Percentiles rank a stretch among this genome's conserved stretches.
These are phyloP conservation scores for Lycocerus yunnanus DNA, from an alignment of 2,888 invertebrate genomes.

Conservation along the genomic window DNA sequence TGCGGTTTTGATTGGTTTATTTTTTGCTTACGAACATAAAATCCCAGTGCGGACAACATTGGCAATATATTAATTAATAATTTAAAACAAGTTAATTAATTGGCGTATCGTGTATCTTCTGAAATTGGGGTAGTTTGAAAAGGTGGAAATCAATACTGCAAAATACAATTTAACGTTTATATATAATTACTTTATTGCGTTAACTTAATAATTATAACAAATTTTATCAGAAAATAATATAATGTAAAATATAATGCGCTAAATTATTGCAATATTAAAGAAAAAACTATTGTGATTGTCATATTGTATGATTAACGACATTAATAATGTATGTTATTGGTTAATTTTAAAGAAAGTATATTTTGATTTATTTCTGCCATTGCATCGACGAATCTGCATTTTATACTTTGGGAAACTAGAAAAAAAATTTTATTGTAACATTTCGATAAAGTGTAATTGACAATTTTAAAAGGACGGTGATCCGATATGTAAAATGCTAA, in stretches of 20 bases:
- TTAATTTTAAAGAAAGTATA: constrained; percentile 11
- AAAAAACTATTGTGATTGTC: constrained; percentile 24
- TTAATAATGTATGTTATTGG: constrained; percentile 8
- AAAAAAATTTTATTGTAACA: constrained; percentile 4
- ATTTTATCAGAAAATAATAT: not conserved
- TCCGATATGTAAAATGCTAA: constrained; percentile 25
- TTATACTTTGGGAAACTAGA: constrained; percentile 18
- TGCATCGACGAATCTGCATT: constrained; percentile 15
- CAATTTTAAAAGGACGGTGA: constrained; percentile 24
- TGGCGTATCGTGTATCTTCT: too few relatives aligned
- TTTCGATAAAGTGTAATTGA: constrained; percentile 16
- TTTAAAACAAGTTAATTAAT: too few relatives aligned
- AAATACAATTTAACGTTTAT: not conserved
- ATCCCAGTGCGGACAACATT: too few relatives aligned
- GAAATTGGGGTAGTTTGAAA: too few relatives aligned
- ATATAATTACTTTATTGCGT: constrained; percentile 10
- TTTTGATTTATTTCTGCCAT: constrained; percentile 20
- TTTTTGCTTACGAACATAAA: too few relatives aligned
- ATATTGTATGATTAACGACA: constrained; percentile 10
- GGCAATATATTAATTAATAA: too few relatives aligned
- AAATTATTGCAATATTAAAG: constrained; percentile 15
- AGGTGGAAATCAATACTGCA: not conserved
- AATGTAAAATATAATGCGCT: constrained; percentile 10
- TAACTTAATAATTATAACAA: not conserved
- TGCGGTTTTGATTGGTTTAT: too few relatives aligned